Conservation (phyloP, 2,888 invertebrate species). For the Rhagophthalmus giganteus region DNA sequence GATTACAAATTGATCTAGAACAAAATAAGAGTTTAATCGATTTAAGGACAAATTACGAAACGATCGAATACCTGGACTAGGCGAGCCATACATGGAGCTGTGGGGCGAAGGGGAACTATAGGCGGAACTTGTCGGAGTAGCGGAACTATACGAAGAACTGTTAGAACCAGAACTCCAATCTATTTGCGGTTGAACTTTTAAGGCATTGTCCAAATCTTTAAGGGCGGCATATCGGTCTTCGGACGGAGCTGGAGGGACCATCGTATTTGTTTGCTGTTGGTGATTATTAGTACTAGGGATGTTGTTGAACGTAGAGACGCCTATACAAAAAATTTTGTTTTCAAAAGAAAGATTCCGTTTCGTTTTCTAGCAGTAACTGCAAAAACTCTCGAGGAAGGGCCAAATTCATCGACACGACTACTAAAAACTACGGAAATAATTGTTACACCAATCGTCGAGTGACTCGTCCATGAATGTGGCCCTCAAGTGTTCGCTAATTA, state of each 20-base stretch:
- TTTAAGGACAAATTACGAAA: neutral
- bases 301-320: constrained; percentile 42
- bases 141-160: constrained; percentile 51
- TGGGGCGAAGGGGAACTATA: constrained; percentile 54
- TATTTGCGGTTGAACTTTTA: constrained; percentile 61
- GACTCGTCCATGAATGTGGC: no score
- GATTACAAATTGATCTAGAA: constrained; percentile 50
- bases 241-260: constrained; percentile 46
- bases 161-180: constrained; percentile 52
- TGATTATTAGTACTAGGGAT: neutral
- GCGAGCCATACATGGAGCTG: constrained; percentile 53
- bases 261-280: constrained; percentile 6
- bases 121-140: constrained; percentile 49
- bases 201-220: constrained; percentile 85
- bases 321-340: no score
- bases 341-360: no score
- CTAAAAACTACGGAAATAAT: no score
- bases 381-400: no score
- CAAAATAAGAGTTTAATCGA: constrained; percentile 8
- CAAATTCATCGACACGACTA: no score
- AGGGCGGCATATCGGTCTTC: constrained; percentile 95
- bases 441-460: no score
- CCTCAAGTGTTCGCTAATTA: no score
- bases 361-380: no score
- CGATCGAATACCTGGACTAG: constrained; percentile 51